A percentile compares a stretch with the other conserved stretches of the same genome.
Evolutionary conservation across 2,797 vertebrate genomes (phyloP).

Genomic region (Bradypodion pumilum): DNA sequence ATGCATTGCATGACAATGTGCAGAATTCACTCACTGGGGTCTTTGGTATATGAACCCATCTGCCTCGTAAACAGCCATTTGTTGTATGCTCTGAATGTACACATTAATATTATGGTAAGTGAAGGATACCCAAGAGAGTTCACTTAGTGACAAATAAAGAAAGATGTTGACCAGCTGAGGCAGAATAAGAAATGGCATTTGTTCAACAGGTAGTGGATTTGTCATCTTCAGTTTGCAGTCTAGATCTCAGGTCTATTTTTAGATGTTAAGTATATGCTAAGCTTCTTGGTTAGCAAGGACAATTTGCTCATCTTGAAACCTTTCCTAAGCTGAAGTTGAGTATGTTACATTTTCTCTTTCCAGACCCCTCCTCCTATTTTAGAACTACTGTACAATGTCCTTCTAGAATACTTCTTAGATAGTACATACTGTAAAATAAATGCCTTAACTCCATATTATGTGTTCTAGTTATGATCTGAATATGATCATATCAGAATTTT

Average conservation of each 20-base stretch:
- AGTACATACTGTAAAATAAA: background rate
- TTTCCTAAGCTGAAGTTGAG: background rate
- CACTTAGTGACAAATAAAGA: background rate
- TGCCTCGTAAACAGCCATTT: background rate
- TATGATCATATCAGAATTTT: background rate
- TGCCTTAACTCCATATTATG: background rate
- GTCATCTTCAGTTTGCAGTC: constrained; percentile 9
- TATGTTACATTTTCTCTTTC: background rate
- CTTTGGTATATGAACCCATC: background rate
- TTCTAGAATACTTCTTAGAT: background rate
- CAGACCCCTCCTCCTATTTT: too few relatives aligned
- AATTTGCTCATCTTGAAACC: background rate
- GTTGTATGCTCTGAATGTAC: background rate
- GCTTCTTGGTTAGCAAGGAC: background rate
- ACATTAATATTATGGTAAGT: too few relatives aligned
- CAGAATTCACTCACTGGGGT: background rate
- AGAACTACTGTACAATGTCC: background rate
- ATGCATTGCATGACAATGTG: background rate
- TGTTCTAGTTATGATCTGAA: background rate
- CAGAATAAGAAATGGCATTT: background rate
- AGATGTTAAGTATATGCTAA: constrained; percentile 16
- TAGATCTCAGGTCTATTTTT: constrained; percentile 10
- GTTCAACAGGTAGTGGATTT: constrained; percentile 18
- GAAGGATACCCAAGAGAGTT: background rate
- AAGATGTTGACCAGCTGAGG: constrained; percentile 2